phyloP scores from a whole-genome alignment of 2,888 invertebrate species.

The Cantharis lateralis region DNA sequence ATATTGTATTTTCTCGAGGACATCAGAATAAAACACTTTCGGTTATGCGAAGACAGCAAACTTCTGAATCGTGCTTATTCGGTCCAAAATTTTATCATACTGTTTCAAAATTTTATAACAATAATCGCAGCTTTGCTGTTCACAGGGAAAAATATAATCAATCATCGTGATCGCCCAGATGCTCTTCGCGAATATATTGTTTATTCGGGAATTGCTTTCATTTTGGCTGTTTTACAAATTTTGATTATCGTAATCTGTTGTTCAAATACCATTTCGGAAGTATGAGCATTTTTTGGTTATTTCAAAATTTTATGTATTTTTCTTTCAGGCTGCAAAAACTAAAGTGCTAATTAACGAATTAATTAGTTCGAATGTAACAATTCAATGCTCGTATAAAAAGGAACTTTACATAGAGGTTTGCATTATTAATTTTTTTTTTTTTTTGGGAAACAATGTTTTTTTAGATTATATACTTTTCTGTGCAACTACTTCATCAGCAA shows the following conservation, averaged over 20 bases:
- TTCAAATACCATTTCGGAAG: background rate
- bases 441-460: too few species aligned
- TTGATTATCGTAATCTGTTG: background rate
- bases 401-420: conserved; percentile 5
- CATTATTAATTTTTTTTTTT: too few species aligned
- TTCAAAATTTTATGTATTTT: background rate
- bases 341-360: conserved; percentile 4
- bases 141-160: conserved; percentile 6
- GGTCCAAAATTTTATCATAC: background rate
- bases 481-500: conserved; percentile 18
- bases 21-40: background rate
- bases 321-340: conserved; percentile 2
- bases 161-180: background rate
- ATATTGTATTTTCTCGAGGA: conserved; percentile 1
- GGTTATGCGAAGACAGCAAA: background rate
- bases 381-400: background rate
- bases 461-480: conserved; percentile 17
- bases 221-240: background rate
- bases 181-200: background rate
- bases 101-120: conserved; percentile 10
- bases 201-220: background rate
- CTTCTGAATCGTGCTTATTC: background rate
- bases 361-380: background rate
- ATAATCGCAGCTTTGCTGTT: conserved; percentile 1
- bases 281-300: background rate